A percentile compares a stretch with the other conserved stretches of the same genome.
Conservation (phyloP, 1,140 invertebrate genomes). For the Caenorhabditis latens region DNA sequence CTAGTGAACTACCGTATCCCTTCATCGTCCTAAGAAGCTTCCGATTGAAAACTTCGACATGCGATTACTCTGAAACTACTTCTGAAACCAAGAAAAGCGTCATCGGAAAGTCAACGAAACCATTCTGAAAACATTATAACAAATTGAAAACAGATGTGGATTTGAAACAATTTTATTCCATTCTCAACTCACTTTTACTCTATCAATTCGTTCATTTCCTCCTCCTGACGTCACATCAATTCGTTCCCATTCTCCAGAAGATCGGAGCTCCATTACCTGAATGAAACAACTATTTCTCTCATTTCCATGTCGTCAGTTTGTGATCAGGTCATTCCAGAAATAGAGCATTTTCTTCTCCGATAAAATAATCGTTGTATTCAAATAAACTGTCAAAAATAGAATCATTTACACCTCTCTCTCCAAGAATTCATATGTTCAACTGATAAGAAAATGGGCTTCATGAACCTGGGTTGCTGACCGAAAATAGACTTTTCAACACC, state of each 20-base stretch:
- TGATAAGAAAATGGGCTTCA: conserved; percentile 22
- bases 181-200: background rate
- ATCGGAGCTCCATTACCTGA: conserved; percentile 27
- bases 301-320: background rate
- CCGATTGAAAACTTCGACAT: no score
- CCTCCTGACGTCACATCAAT: background rate
- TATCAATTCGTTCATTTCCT: background rate
- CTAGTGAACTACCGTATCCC: no score
- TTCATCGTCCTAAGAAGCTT: no score
- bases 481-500: conserved; percentile 14
- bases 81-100: background rate
- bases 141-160: background rate
- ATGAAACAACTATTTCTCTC: background rate
- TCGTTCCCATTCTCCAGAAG: conserved; percentile 46
- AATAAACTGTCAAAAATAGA: background rate
- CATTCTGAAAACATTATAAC: background rate
- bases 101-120: background rate
- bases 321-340: conserved; percentile 12
- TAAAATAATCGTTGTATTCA: background rate
- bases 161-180: conserved; percentile 3
- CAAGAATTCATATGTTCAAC: conserved; percentile 42
- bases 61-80: background rate
- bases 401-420: background rate
- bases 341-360: background rate
- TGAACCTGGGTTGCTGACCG: background rate